Conservation (phyloP, 1,140 invertebrate genomes). For the Caenorhabditis tropicalis region DNA sequence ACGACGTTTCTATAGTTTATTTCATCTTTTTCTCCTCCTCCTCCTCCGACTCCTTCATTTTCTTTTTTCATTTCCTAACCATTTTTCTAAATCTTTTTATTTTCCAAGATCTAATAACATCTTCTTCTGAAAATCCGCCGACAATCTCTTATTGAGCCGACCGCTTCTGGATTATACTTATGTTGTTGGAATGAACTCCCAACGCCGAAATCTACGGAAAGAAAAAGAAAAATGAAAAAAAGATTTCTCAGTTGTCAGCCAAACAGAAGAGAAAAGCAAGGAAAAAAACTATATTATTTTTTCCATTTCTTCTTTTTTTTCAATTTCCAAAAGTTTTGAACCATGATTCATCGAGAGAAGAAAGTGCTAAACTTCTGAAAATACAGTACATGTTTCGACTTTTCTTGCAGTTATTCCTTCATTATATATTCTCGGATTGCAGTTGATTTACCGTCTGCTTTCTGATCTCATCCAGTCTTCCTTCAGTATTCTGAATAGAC, state of each 20-base stretch:
- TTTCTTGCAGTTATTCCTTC: too few species aligned
- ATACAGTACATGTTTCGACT: not conserved
- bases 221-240: not conserved
- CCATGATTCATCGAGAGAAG: not conserved
- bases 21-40: not conserved
- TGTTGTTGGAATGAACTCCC: not conserved
- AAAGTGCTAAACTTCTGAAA: not conserved
- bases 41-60: not conserved
- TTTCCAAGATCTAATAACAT: not conserved
- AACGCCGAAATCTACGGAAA: not conserved
- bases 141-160: not conserved
- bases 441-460: too few species aligned
- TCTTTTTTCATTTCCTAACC: not conserved
- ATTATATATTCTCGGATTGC: too few species aligned
- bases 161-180: not conserved
- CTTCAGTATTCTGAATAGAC: too few species aligned
- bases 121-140: not conserved
- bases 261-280: not conserved
- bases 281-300: too few species aligned
- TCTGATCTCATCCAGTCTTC: too few species aligned
- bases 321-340: not conserved
- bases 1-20: constrained; percentile 39
- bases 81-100: not conserved
- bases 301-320: not conserved
- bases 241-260: not conserved